Conservation (phyloP, 2,888 invertebrate genomes). For the Scaptomyza tumidula region DNA sequence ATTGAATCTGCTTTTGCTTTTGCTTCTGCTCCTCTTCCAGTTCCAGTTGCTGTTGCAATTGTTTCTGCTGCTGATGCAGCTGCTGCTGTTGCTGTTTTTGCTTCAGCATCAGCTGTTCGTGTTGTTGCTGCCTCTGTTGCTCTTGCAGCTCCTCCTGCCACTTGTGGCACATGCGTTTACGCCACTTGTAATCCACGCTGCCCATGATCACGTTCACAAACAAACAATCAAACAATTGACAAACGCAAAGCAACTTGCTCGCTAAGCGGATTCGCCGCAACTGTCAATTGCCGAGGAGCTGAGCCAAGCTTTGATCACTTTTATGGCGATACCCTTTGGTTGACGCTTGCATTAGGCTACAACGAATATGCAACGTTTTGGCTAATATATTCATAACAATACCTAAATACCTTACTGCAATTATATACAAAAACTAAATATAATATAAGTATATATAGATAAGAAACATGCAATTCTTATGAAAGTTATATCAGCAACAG, state of each 20-base stretch:
- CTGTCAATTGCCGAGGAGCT: conserved; percentile 5
- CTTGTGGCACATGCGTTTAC: conserved; percentile 47
- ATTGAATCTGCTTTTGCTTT: neutral
- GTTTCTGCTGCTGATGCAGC: neutral
- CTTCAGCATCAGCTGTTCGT: neutral
- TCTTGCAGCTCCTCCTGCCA: conserved; percentile 41
- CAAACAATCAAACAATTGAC: neutral
- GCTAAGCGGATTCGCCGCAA: conserved; percentile 13
- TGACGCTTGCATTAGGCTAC: neutral
- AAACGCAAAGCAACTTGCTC: conserved; percentile 18
- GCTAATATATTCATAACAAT: neutral
- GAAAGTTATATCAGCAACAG: no score
- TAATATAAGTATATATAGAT: no score
- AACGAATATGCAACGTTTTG: neutral
- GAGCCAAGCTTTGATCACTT: neutral
- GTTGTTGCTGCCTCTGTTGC: conserved; percentile 1
- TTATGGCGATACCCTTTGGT: neutral
- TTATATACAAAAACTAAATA: no score
- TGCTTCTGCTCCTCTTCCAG: neutral
- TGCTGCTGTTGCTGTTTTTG: neutral
- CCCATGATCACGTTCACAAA: conserved; percentile 19
- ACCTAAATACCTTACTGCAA: no score
- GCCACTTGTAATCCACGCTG: conserved; percentile 43
- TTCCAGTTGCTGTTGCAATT: neutral
- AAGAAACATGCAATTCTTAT: no score